Base-by-base conservation (phyloP, 2,797 vertebrate species). In the Cheirogaleus major region DNA sequence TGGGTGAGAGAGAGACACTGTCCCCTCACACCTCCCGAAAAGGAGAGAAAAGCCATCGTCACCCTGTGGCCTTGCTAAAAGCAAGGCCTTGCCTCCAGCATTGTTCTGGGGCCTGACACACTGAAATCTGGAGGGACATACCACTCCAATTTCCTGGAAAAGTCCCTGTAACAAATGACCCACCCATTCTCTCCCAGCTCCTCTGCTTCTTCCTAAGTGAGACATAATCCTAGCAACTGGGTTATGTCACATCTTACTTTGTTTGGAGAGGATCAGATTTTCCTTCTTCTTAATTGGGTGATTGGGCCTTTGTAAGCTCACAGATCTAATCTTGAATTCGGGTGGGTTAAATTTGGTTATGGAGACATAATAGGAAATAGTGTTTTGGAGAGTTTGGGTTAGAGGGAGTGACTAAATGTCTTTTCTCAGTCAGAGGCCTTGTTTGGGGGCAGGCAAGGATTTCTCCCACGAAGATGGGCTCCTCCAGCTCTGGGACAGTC, bases 361-460 rank as follows among this genome's bases (percentile, higher is more conserved):
- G 83, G 98, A 99, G 98, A 98, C 98, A 98, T 97, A 99, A 98
- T 98, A 98, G 98, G 97, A 98, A 98, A 97, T 98, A 73, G 59
- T 96, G 81, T 96, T 98, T 91, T 93, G 93, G 82, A 93, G 96
- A 97, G 98, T 98, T 98, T 98, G 98, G 98, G 96, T 98, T 98
- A 98, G 78, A 95, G 55, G 89, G 97, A 97, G 83, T 95, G 88
- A 97, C 38, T 95, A 96, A 93, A 85, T 97, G 85, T 94, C 55
- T 4, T 3, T 96, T 96, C 78, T 92, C 86, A 84, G 87, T 95
- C 92, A 65, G 80, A 59, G 50, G 78, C 67, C 84, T 93, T 38
- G 10, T 79, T 69, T 75, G 96, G 97, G 84, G 97, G 93, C 93
- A 96, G 97, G 73, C 45, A 79, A 93, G 8, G 10, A 8, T 35